Evolutionary conservation across 2,797 vertebrate species (phyloP).

Genomic region (Odontamblyopus lacepedii): DNA sequence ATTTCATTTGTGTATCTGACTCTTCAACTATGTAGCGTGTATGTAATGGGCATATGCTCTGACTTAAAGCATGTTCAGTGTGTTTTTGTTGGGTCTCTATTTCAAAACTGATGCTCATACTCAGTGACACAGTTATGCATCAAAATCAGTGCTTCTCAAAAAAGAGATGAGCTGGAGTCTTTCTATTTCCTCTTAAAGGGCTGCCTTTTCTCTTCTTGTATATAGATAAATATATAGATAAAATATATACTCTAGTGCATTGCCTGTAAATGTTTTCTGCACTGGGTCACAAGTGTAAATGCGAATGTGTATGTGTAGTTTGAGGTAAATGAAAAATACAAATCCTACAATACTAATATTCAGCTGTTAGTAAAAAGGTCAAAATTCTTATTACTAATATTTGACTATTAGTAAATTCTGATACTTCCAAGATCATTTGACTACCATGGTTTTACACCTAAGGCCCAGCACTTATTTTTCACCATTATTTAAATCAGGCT

Average conservation of each 20-base stretch:
- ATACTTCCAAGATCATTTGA: constrained; percentile 23
- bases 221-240: constrained; percentile 78
- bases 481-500: constrained; percentile 47
- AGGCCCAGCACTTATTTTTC: constrained; percentile 48
- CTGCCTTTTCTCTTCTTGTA: constrained; percentile 87
- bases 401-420: background rate
- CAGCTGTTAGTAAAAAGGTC: background rate
- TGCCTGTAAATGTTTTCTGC: constrained; percentile 82
- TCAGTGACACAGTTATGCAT: constrained; percentile 62
- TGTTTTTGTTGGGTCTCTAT: constrained; percentile 48
- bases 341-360: constrained; percentile 1
- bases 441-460: constrained; percentile 30
- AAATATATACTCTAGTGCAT: constrained; percentile 79
- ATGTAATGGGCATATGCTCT: constrained; percentile 54
- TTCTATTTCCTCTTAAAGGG: constrained; percentile 88
- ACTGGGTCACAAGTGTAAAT: constrained; percentile 65
- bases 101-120: constrained; percentile 59
- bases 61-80: constrained; percentile 61
- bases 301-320: constrained; percentile 40
- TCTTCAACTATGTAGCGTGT: constrained; percentile 53
- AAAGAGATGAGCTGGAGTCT: constrained; percentile 70
- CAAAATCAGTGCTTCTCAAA: constrained; percentile 80
- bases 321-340: constrained; percentile 38
- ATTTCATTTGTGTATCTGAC: constrained; percentile 51
- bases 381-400: constrained; percentile 4